Percentiles rank a stretch among this genome's conserved stretches.
phyloP scores from a whole-genome alignment of 2,888 invertebrate genomes.

The Ethmia dodecea region DNA sequence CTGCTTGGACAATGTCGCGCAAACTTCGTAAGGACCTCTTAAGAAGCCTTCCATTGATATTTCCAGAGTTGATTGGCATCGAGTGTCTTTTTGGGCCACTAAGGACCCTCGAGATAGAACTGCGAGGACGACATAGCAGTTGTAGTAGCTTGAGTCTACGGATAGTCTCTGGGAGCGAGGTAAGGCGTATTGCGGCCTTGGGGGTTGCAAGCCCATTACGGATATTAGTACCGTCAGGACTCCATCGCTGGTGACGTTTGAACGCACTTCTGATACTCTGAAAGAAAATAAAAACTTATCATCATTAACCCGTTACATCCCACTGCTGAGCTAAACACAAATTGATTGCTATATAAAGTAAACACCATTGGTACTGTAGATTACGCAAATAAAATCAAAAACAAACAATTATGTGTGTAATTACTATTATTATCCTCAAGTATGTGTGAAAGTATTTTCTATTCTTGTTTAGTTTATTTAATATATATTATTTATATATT shows the following conservation, averaged over 20 bases:
- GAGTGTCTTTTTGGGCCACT: slow-evolving; percentile 79
- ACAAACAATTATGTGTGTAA: no score
- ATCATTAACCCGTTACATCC: no score
- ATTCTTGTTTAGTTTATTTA: no score
- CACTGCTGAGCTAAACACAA: no score
- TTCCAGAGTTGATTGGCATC: slow-evolving; percentile 77
- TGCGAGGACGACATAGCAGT: slow-evolving; percentile 78
- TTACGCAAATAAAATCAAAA: no score
- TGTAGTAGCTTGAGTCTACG: slow-evolving; percentile 57
- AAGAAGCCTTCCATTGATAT: slow-evolving; percentile 80
- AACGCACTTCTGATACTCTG: slow-evolving; percentile 68
- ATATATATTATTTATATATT: no score
- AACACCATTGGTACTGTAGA: no score
- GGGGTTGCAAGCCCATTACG: slow-evolving; percentile 50
- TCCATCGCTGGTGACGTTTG: slow-evolving; percentile 65
- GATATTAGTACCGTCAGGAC: slow-evolving; percentile 61
- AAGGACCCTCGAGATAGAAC: slow-evolving; percentile 80
- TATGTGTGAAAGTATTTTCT: no score
- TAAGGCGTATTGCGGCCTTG: slow-evolving; percentile 41
- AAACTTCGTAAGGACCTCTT: slow-evolving; percentile 82
- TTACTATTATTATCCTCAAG: no score
- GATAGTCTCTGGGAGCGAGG: slow-evolving; percentile 54
- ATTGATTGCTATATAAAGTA: no score
- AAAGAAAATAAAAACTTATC: slow-evolving; percentile 25
- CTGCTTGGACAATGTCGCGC: slow-evolving; percentile 74